phyloP scores from a whole-genome alignment of 2,888 invertebrate species.

The Gasteruption jaculator region DNA sequence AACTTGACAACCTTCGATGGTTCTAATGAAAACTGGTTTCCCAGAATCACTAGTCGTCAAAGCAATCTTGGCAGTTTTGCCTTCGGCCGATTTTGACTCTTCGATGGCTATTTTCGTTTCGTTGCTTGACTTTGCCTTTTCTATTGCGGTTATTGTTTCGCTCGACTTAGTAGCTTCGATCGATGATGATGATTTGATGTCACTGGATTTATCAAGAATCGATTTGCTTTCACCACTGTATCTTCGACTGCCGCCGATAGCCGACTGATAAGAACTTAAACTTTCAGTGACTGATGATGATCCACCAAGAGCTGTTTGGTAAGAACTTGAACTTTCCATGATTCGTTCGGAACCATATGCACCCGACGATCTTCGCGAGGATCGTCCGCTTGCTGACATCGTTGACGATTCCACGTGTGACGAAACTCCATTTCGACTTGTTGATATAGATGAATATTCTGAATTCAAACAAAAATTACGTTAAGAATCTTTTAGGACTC shows the following conservation, averaged over 20 bases:
- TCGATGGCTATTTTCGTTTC: conserved; percentile 20
- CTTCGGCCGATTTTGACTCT: conserved; percentile 24
- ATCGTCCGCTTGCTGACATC: conserved; percentile 27
- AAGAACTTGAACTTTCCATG: conserved; percentile 36
- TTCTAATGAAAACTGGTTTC: conserved; percentile 69
- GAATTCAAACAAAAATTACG: conserved; percentile 19
- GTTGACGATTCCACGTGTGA: conserved; percentile 45
- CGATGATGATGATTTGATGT: too few relatives aligned
- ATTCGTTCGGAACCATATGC: conserved; percentile 31
- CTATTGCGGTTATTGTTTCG: too few relatives aligned
- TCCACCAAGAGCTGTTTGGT: conserved; percentile 25
- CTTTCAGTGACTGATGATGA: too few relatives aligned
- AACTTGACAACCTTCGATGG: conserved; percentile 71
- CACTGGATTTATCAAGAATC: conserved; percentile 7
- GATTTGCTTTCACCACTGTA: neutral
- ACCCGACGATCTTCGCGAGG: conserved; percentile 31
- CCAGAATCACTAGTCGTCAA: conserved; percentile 52
- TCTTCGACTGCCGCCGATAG: neutral
- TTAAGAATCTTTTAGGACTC: too few relatives aligned
- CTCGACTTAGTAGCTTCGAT: too few relatives aligned
- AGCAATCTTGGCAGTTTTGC: conserved; percentile 30
- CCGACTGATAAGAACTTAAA: conserved; percentile 28
- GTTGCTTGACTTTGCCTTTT: neutral
- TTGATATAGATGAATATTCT: conserved; percentile 49
- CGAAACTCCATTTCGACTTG: conserved; percentile 42